Evolutionary conservation across 2,113 vertebrate species (phyloP).

Genomic region (Perca flavescens): DNA sequence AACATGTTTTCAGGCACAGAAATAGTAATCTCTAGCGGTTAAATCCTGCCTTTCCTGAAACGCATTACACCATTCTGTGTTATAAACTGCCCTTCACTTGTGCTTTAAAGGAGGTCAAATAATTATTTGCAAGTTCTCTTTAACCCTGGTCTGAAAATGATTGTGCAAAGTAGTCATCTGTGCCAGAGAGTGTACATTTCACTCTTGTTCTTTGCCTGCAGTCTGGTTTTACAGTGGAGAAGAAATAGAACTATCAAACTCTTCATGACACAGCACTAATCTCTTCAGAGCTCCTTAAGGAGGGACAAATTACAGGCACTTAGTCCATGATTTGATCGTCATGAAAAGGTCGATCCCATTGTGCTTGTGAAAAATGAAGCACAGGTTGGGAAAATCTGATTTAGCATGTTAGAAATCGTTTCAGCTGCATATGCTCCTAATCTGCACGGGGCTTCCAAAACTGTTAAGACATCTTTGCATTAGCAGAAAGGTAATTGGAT

Average conservation of each 20-base stretch:
- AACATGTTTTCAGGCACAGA: not conserved
- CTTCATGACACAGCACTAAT: constrained; percentile 34
- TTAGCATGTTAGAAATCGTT: constrained; percentile 44
- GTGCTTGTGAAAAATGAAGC: constrained; percentile 36
- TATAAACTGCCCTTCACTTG: not conserved
- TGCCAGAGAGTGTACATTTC: not conserved
- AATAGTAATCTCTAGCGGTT: not conserved
- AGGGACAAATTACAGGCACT: constrained; percentile 28
- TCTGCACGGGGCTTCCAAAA: constrained; percentile 69
- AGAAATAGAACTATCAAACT: constrained; percentile 8
- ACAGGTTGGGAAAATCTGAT: constrained; percentile 37
- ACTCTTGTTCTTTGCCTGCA: constrained; percentile 8
- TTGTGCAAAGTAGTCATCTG: not conserved
- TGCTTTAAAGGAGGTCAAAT: not conserved
- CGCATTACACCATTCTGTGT: not conserved
- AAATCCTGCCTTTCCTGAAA: not conserved
- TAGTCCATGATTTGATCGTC: constrained; percentile 21
- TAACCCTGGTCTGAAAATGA: constrained; percentile 1
- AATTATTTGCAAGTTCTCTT: not conserved
- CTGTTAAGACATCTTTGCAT: constrained; percentile 63
- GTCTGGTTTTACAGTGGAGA: constrained; percentile 25
- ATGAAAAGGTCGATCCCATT: constrained; percentile 45
- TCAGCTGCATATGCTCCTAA: constrained; percentile 73
- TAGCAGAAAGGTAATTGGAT: constrained; percentile 82
- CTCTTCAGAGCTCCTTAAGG: constrained; percentile 39